Evolutionary conservation across 30 jellyfish, hydroid and myxozoan genomes (phyloP).

Genomic region (Mastigias papua): DNA sequence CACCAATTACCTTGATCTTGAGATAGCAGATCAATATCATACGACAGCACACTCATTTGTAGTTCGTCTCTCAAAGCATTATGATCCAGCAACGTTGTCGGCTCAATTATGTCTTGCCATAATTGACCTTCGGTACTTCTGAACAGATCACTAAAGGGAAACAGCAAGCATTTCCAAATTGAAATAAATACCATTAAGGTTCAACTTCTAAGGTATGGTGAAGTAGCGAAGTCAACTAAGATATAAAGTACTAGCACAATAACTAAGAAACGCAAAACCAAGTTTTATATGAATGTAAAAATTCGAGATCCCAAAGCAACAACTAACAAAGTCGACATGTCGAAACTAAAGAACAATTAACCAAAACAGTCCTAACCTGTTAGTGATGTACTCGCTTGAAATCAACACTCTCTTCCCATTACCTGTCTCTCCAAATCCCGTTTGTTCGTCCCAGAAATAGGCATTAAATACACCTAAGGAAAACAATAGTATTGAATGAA

Average conservation of each 20-base stretch:
- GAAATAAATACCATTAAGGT: neutral
- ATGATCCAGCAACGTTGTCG: slow-evolving; percentile 47
- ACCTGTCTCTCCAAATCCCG: slow-evolving; percentile 63
- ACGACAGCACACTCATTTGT: slow-evolving; percentile 69
- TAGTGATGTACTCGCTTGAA: slow-evolving; percentile 30
- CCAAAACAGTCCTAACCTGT: slow-evolving; percentile 19
- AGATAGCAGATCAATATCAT: slow-evolving; percentile 57
- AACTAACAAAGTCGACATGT: neutral
- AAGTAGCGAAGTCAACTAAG: no score
- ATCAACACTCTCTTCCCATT: slow-evolving; percentile 59
- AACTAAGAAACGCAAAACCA: no score
- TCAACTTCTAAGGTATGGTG: no score
- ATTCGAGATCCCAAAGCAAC: neutral
- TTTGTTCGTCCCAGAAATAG: slow-evolving; percentile 47
- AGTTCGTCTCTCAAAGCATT: slow-evolving; percentile 69
- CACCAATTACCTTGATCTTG: slow-evolving; percentile 23
- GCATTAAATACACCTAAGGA: slow-evolving; percentile 67
- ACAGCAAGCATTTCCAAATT: no score
- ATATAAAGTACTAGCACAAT: no score
- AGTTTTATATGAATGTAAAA: neutral
- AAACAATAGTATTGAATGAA: neutral
- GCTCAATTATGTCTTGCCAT: slow-evolving; percentile 70
- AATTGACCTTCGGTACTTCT: slow-evolving; percentile 39
- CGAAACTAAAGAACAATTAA: no score
- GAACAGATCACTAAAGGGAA: slow-evolving; percentile 26